phyloP scores from a whole-genome alignment of 2,113 vertebrate species.

The Bos indicus region DNA sequence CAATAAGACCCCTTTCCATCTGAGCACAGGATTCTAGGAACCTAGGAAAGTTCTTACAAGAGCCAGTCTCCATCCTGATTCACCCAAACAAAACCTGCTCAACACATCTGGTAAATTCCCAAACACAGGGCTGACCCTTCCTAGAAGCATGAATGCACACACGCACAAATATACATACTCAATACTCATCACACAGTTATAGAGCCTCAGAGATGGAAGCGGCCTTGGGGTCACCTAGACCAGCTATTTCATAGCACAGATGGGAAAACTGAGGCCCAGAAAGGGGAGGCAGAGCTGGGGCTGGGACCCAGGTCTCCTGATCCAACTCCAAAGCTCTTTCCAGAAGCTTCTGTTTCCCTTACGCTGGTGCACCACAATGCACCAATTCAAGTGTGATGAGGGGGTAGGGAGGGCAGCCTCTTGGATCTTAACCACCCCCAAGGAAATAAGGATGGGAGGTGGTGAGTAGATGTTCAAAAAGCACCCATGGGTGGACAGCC shows the following conservation, averaged over 20 bases:
- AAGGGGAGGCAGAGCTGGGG: background rate
- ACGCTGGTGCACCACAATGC: constrained; percentile 55
- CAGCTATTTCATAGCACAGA: background rate
- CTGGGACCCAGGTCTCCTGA: background rate
- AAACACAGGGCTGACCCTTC: background rate
- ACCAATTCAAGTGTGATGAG: constrained; percentile 43
- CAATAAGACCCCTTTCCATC: background rate
- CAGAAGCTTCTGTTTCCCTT: background rate
- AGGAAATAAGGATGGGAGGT: background rate
- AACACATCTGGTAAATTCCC: background rate
- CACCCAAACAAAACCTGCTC: background rate
- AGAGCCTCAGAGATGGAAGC: background rate
- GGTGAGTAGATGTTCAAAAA: background rate
- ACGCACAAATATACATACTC: background rate
- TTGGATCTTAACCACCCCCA: constrained; percentile 26
- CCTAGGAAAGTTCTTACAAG: background rate
- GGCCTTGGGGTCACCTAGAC: background rate
- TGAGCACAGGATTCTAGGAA: background rate
- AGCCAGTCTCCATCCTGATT: background rate
- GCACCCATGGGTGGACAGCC: background rate
- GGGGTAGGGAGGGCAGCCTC: constrained; percentile 36
- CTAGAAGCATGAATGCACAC: background rate
- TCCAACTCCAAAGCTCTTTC: constrained; percentile 29
- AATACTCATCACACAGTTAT: background rate
- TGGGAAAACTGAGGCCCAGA: background rate